phyloP scores from a whole-genome alignment of 2,797 vertebrate species.

The Carapus acus region DNA sequence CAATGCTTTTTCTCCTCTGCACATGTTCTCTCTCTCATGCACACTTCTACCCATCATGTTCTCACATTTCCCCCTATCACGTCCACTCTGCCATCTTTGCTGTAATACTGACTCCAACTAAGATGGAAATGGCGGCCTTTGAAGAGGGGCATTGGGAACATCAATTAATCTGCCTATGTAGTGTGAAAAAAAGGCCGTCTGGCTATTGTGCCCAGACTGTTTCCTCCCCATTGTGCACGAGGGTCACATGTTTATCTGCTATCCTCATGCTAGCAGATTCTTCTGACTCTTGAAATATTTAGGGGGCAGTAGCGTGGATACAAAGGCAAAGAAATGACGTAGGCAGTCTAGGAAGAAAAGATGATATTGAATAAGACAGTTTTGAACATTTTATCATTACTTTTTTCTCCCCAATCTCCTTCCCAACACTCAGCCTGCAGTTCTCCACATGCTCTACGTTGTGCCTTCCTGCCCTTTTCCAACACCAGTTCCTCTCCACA shows the following conservation, averaged over 20 bases:
- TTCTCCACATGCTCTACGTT: slow-evolving; percentile 43
- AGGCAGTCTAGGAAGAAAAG: slow-evolving; percentile 37
- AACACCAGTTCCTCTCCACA: slow-evolving; percentile 37
- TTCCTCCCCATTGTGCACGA: slow-evolving; percentile 54
- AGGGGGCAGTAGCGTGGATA: slow-evolving; percentile 34
- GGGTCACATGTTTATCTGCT: slow-evolving; percentile 51
- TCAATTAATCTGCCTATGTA: slow-evolving; percentile 65
- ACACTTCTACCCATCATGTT: neutral
- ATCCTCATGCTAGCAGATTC: slow-evolving; percentile 41
- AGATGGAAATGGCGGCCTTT: slow-evolving; percentile 67
- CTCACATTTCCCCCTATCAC: slow-evolving; percentile 27
- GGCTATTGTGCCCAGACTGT: slow-evolving; percentile 50
- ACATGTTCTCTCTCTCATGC: slow-evolving; percentile 22
- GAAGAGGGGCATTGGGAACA: slow-evolving; percentile 58
- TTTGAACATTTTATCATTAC: slow-evolving; percentile 42
- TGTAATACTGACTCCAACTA: slow-evolving; percentile 46
- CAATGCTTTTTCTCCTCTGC: slow-evolving; percentile 39
- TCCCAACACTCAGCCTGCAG: slow-evolving; percentile 36
- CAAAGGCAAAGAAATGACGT: slow-evolving; percentile 48
- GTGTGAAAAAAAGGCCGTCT: slow-evolving; percentile 15
- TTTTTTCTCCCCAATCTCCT: slow-evolving; percentile 16
- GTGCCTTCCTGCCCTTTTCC: slow-evolving; percentile 50
- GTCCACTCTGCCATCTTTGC: slow-evolving; percentile 53
- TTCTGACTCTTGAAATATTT: slow-evolving; percentile 51
- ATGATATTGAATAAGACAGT: slow-evolving; percentile 36